Evolutionary conservation across 2,888 invertebrate genomes (phyloP), one percentile per base, ranked within the genome.

Genomic region (Bhutanitis thaidina): DNA sequence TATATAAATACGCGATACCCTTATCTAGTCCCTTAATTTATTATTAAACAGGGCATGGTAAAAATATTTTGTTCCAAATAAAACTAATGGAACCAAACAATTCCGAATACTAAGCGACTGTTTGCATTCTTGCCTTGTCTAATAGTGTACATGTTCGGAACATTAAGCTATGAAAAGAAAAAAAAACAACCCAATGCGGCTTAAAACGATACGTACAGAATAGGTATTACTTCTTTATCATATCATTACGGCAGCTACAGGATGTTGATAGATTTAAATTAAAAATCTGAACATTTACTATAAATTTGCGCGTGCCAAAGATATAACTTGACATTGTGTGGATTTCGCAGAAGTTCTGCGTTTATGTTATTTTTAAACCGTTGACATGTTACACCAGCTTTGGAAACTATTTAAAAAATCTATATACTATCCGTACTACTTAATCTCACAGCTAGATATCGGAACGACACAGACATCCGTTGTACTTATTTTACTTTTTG

Each of bases 231-330:
- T 40, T 45, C 8, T 40, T 50, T 44, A 35, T 35, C 38, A 44
- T 40, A 34, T 3, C 20, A 32, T 32, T 37, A 43, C 14, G 14
- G 34, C 12, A 12, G 12, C 7, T 44, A 50, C 15, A 50, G 49
- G 44, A 50, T 45, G 43, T 43, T 43, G 35, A 40, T 45, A 35
- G 32, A 43, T 27, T 25, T 44, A 25, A 50, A 45, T 45, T 39
- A 39, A 27, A 35, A 39, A 45, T 50, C 34, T 12, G 13, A 29
- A 39, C 35, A 27, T 35, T 35, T 15, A 13, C 13, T 27, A 15
- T 1, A 15, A 12, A 25, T 20, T 34, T 34, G 15, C 15, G 13
- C 4, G 25, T 29, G 13, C 5, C 27, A 40, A 25, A 34, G n/a
- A 9, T 36, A 49, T 13, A 15, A 15, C 32, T 32, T 32, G 16